Base-by-base conservation (phyloP, 2,113 vertebrate genomes). In the Charina bottae region DNA sequence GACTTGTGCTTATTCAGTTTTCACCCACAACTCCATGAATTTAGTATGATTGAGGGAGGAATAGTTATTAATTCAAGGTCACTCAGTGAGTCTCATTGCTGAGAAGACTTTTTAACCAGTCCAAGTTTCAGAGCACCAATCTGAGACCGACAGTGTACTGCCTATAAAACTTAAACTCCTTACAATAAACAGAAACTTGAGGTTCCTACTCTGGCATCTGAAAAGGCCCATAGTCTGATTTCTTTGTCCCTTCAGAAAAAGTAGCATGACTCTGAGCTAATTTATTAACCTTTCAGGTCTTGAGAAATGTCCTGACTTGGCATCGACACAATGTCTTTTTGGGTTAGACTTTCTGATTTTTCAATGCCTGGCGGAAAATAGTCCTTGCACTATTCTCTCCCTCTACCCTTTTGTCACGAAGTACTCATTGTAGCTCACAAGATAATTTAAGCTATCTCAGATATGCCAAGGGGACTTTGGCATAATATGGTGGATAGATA, bases 341-440 rank as follows among this genome's bases (percentile, higher is more conserved):
- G 28, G 0, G 19, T 37, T 59, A 89, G 23, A 0, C 17, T 89
- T 72, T 92, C 56, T 0, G 2, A 1, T 42, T 89, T 89, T 91
- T 56, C 84, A 59, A 12, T 89, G 90, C 28, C 42, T 95, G 83
- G 13, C 37, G 6, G 85, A 91, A 85, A 64, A 72, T 83, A 91
- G 53, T 33, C 23, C 4, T 58, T 15, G n/a, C 59, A 11, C 2
- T 26, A 2, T 33, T 91, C 88, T 93, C 12, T 15, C 85, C 53
- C 46, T 88, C 86, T 92, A 86, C 4, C 53, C 0, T 64, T 95
- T 93, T 94, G 86, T 92, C 42, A 42, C 7, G 42, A 91, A 96
- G 78, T 64, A 87, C 24, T 90, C 53, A 37, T 49, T 84, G 64
- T 59, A 93, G 89, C 93, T 19, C 55, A 94, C 33, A 19, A 92